Conservation (phyloP, 1,140 invertebrate species). For the Calephelis nemesis region DNA sequence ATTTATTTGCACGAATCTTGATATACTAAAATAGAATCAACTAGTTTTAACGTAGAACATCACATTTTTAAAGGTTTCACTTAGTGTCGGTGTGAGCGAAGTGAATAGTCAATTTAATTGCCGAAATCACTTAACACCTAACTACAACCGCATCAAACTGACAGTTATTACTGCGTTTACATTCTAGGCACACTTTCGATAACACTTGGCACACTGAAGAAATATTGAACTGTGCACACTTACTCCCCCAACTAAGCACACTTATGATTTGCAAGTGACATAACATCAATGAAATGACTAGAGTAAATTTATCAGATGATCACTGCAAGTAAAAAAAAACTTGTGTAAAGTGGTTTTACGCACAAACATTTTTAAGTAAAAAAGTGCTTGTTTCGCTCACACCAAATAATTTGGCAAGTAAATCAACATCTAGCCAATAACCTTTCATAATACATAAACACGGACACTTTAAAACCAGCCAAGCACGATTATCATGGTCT, state of each 20-base stretch:
- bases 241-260: slow-evolving; percentile 15
- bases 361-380: not conserved
- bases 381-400: too few species aligned
- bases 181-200: slow-evolving; percentile 17
- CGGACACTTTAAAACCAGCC: slow-evolving; percentile 39
- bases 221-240: slow-evolving; percentile 11
- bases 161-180: not conserved
- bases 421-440: slow-evolving; percentile 41
- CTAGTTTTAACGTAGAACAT: slow-evolving; percentile 60
- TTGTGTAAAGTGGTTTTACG: not conserved
- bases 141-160: slow-evolving; percentile 2
- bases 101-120: slow-evolving; percentile 23
- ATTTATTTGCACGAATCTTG: slow-evolving; percentile 59
- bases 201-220: slow-evolving; percentile 19
- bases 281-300: slow-evolving; percentile 22
- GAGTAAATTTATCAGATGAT: slow-evolving; percentile 20
- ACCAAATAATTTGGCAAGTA: slow-evolving; percentile 60
- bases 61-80: slow-evolving; percentile 51
- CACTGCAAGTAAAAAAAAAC: slow-evolving; percentile 11
- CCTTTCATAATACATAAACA: slow-evolving; percentile 28
- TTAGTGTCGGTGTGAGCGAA: slow-evolving; percentile 54
- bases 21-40: slow-evolving; percentile 68
- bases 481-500: slow-evolving; percentile 55
- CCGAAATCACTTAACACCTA: slow-evolving; percentile 20
- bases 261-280: slow-evolving; percentile 11